phyloP scores from a whole-genome alignment of 1,140 invertebrate species.

The Campoletis sonorensis region DNA sequence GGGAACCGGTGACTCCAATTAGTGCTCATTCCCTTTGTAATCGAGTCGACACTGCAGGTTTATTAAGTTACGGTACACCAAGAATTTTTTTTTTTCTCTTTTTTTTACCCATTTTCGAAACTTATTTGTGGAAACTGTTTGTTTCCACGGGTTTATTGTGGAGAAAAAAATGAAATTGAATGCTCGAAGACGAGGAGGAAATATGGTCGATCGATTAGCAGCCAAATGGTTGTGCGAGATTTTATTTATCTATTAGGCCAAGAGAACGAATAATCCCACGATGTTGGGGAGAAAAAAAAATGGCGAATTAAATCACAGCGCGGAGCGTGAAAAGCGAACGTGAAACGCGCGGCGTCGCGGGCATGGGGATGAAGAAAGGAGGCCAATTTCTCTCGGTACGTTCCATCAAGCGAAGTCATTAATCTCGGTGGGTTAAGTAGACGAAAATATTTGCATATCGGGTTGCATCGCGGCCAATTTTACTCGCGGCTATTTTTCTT shows the following conservation, averaged over 20 bases:
- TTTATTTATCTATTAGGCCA: neutral
- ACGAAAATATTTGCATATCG: conserved; percentile 71
- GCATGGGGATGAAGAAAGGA: neutral
- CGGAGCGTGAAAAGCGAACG: conserved; percentile 44
- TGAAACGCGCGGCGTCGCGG: neutral
- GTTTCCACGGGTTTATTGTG: too few species aligned
- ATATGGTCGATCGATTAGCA: too few species aligned
- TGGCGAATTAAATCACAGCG: conserved; percentile 65
- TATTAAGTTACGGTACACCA: too few species aligned
- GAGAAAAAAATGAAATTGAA: too few species aligned
- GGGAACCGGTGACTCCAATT: too few species aligned
- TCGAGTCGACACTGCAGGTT: too few species aligned
- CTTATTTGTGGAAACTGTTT: too few species aligned
- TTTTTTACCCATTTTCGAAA: too few species aligned
- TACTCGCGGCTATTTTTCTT: conserved; percentile 10
- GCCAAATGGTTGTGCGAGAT: too few species aligned
- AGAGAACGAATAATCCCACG: conserved; percentile 52
- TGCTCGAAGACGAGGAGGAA: too few species aligned
- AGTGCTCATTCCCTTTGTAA: too few species aligned
- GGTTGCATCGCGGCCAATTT: conserved; percentile 55
- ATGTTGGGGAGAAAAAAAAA: conserved; percentile 58
- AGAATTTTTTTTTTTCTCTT: too few species aligned
- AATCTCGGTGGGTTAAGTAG: conserved; percentile 63
- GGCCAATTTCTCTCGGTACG: conserved; percentile 13
- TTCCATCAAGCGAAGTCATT: conserved; percentile 60